Conservation (phyloP, 2,113 vertebrate genomes). For the Pica pica region DNA sequence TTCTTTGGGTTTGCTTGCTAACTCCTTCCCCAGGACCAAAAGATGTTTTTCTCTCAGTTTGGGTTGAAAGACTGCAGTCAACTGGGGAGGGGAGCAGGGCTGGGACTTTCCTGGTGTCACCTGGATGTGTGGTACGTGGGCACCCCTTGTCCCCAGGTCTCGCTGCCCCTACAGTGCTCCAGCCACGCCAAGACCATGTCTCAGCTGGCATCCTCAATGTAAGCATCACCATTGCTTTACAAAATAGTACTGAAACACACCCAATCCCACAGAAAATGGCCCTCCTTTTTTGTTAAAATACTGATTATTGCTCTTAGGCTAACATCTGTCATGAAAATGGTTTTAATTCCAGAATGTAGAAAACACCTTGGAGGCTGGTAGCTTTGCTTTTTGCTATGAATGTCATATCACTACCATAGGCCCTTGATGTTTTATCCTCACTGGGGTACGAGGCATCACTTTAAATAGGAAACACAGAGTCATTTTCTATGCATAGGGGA, state of each 20-base stretch:
- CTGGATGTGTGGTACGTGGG: rapidly evolving
- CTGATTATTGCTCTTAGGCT: neutral
- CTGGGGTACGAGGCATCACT: neutral
- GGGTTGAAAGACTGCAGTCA: neutral
- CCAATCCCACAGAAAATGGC: neutral
- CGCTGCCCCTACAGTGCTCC: neutral
- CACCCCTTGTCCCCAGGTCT: neutral
- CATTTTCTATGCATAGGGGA: slow-evolving; percentile 23
- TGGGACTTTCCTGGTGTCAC: neutral
- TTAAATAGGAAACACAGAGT: neutral
- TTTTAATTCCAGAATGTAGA: neutral
- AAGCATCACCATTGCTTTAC: neutral
- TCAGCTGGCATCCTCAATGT: neutral
- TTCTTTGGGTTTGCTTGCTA: neutral
- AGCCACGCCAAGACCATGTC: neutral
- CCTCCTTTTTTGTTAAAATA: neutral
- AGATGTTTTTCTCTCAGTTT: neutral
- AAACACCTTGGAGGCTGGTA: neutral
- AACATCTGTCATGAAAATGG: neutral
- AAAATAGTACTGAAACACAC: neutral
- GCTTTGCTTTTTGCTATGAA: neutral
- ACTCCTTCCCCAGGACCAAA: neutral
- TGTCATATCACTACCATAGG: neutral
- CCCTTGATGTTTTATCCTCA: neutral
- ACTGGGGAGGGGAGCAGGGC: neutral